Percentiles rank a stretch among this genome's conserved stretches.
These are phyloP conservation scores for Arctia plantaginis DNA, from an alignment of 2,888 invertebrate genomes.

Conservation along the genomic window DNA sequence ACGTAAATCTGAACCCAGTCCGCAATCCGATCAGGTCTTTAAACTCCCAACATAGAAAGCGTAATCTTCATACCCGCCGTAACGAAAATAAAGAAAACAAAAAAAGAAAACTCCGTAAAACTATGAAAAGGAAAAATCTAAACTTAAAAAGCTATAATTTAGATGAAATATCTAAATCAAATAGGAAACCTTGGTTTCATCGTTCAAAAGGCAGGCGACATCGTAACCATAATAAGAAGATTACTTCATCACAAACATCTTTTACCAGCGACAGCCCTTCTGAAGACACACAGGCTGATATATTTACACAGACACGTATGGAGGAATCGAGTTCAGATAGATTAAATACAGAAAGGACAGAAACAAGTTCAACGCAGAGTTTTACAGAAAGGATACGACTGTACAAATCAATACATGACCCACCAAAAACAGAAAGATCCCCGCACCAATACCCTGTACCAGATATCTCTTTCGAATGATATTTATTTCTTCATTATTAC, in stretches of 20 bases:
- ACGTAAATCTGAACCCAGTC: background rate
- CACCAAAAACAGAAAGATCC: background rate
- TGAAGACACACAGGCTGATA: background rate
- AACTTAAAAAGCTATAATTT: background rate
- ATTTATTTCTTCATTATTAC: background rate
- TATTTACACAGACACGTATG: background rate
- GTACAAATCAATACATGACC: background rate
- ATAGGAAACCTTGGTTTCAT: background rate
- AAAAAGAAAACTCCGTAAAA: background rate
- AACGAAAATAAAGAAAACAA: background rate
- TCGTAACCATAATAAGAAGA: background rate
- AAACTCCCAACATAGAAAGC: background rate
- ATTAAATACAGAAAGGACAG: background rate
- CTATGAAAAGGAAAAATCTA: background rate
- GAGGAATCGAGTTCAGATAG: background rate
- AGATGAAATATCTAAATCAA: background rate
- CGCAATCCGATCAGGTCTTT: background rate
- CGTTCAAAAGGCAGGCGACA: background rate
- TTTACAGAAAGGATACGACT: background rate
- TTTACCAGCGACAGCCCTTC: background rate
- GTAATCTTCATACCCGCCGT: background rate
- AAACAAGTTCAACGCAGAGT: background rate
- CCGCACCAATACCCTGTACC: background rate
- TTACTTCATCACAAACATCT: background rate
- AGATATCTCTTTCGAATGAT: background rate